Evolutionary conservation across 2,888 invertebrate species (phyloP).

Genomic region (Digitonthophagus gazella): DNA sequence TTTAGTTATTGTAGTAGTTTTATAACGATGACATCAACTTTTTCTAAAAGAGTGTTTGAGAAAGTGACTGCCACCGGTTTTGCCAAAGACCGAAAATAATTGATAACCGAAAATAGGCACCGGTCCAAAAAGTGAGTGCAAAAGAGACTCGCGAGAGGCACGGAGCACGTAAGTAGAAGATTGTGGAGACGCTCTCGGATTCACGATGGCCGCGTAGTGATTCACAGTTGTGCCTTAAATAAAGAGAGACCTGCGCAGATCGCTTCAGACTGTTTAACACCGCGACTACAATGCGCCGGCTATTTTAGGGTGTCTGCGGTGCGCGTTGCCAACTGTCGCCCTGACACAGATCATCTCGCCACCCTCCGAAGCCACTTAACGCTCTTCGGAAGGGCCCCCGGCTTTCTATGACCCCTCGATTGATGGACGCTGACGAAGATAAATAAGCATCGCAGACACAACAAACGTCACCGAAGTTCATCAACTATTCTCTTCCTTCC

Average conservation of each 20-base stretch:
- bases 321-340: slow-evolving; percentile 44
- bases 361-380: slow-evolving; percentile 39
- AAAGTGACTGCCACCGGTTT: no score
- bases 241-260: slow-evolving; percentile 37
- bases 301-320: slow-evolving; percentile 49
- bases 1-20: no score
- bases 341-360: slow-evolving; percentile 41
- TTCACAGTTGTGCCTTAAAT: slow-evolving; percentile 35
- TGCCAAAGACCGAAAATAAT: no score
- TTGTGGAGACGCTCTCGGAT: background rate
- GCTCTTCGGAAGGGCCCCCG: slow-evolving; percentile 29
- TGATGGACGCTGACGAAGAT: slow-evolving; percentile 35
- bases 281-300: slow-evolving; percentile 41
- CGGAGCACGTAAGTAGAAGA: background rate
- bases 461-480: slow-evolving; percentile 11
- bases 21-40: no score
- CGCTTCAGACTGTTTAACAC: slow-evolving; percentile 36
- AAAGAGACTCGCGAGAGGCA: no score
- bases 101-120: no score
- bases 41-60: no score
- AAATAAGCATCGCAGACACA: slow-evolving; percentile 33
- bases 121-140: no score
- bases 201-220: slow-evolving; percentile 28
- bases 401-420: slow-evolving; percentile 27
- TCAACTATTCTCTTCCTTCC: background rate